Percentiles rank a stretch among this genome's conserved stretches.
These are phyloP conservation scores for Patella depressa DNA, from an alignment of 2,888 invertebrate genomes.

Conservation along the genomic window DNA sequence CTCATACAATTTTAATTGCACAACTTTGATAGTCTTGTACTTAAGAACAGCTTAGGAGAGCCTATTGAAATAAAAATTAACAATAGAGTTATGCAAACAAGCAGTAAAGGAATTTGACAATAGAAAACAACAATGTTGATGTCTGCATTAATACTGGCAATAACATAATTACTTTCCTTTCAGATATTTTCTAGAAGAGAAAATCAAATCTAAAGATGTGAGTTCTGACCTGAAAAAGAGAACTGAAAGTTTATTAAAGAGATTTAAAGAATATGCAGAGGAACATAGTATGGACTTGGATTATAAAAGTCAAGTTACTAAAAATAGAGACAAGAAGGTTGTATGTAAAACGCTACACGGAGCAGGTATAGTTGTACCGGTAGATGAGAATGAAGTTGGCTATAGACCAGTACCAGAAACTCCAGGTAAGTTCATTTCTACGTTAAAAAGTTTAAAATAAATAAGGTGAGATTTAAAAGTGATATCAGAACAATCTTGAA, in stretches of 20 bases:
- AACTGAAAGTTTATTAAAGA: constrained; percentile 75
- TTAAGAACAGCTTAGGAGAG: too few species aligned
- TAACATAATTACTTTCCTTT: constrained; percentile 27
- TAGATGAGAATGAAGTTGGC: constrained; percentile 83
- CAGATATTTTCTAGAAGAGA: constrained; percentile 59
- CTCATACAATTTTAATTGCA: too few species aligned
- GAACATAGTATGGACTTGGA: constrained; percentile 77
- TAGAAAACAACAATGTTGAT: too few species aligned
- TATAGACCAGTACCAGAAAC: constrained; percentile 83
- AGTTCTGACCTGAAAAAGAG: constrained; percentile 36
- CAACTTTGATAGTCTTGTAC: too few species aligned
- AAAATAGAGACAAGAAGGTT: constrained; percentile 68
- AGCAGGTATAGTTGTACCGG: constrained; percentile 78
- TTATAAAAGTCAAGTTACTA: constrained; percentile 76
- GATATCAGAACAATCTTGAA: too few species aligned
- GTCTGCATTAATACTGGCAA: too few species aligned
- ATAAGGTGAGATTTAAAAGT: too few species aligned
- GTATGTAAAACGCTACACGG: constrained; percentile 66
- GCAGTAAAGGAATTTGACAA: too few species aligned
- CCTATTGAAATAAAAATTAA: too few species aligned
- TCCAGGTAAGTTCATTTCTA: constrained; percentile 56
- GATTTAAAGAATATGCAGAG: constrained; percentile 78
- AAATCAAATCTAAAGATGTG: constrained; percentile 46
- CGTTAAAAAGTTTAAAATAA: too few species aligned
- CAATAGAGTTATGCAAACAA: too few species aligned